Evolutionary conservation across 2,113 vertebrate genomes (phyloP).

Genomic region (Dolichallabes microphthalmus): DNA sequence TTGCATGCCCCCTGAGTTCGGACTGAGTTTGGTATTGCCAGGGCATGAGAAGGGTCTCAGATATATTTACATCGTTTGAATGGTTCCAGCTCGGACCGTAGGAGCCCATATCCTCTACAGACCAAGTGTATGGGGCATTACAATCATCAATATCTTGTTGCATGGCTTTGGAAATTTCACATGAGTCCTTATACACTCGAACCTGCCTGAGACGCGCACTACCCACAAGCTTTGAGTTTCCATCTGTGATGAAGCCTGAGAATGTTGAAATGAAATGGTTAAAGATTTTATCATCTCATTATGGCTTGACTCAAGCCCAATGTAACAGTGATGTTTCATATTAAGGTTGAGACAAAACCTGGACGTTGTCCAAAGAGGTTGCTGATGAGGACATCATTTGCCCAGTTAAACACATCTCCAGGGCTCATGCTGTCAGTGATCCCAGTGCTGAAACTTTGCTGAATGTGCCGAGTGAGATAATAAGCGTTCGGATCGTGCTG

Average conservation of each 20-base stretch:
- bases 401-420: slow-evolving; percentile 83
- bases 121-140: slow-evolving; percentile 78
- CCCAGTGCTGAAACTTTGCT: slow-evolving; percentile 81
- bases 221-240: slow-evolving; percentile 90
- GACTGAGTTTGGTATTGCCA: slow-evolving; percentile 86
- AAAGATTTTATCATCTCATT: not conserved
- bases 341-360: slow-evolving; percentile 69
- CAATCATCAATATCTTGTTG: slow-evolving; percentile 68
- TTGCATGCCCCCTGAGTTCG: slow-evolving; percentile 71
- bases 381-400: slow-evolving; percentile 80
- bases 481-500: slow-evolving; percentile 89
- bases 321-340: not conserved
- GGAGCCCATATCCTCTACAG: slow-evolving; percentile 79
- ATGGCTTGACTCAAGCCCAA: not conserved
- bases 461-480: slow-evolving; percentile 85
- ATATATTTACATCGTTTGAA: slow-evolving; percentile 55
- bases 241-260: slow-evolving; percentile 92
- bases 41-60: slow-evolving; percentile 55
- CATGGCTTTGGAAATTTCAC: slow-evolving; percentile 68
- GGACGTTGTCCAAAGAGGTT: slow-evolving; percentile 81
- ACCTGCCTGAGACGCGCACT: slow-evolving; percentile 86
- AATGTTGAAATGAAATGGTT: not conserved
- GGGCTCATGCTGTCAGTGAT: slow-evolving; percentile 76
- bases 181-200: slow-evolving; percentile 79
- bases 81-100: slow-evolving; percentile 81